Base-by-base conservation (phyloP, 2,113 vertebrate species). In the Heterotilapia buettikoferi region DNA sequence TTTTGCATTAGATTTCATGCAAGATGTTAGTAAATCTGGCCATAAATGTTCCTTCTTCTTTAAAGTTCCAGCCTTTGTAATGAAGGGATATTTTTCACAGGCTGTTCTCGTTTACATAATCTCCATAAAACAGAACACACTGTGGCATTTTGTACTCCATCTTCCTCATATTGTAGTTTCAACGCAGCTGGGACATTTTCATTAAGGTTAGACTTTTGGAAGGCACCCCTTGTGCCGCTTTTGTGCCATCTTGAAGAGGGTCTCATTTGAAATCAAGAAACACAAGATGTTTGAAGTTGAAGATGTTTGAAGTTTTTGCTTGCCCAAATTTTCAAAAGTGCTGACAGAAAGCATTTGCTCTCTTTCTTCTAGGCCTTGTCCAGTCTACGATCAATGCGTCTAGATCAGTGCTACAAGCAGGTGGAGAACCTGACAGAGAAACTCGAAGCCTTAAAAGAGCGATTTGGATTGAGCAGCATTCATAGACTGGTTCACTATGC, bases 401-500 rank as follows among this genome's bases (percentile, higher is more conserved):
- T 94, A 86, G 91, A 94, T 50, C 84, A 84, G 73, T 66, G 87
- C 83, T 94, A 91, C 86, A 59, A 16, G 59, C 85, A 86, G 56
- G 90, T 92, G 88, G 91, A 92, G 89, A 84, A 76, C 18, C 89
- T 95, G 76, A 50, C 47, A 2, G 85, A 86, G 50, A 84, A 84
- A 9, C 80, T 90, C 1, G 24, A 29, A 43, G 66, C 81, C 16
- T 57, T 95, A 3, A 90, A 89, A 6, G 85, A 89, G 59, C 80
- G 93, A 19, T 95, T 95, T 83, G 92, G 91, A 63, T 2, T 93
- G 59, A 90, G 36, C 68, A 90, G 85, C 87, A 9, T 52, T 4
- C 68, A 92, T 85, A 93, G 85, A 2, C 90, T 95, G 56, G 66
- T 94, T 50, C 89, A 94, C 29, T 88, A 78, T 56, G 89, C 86